A percentile compares a stretch with the other conserved stretches of the same genome.
Evolutionary conservation across 2,797 vertebrate genomes (phyloP).

Genomic region (Gephyroberyx darwinii): DNA sequence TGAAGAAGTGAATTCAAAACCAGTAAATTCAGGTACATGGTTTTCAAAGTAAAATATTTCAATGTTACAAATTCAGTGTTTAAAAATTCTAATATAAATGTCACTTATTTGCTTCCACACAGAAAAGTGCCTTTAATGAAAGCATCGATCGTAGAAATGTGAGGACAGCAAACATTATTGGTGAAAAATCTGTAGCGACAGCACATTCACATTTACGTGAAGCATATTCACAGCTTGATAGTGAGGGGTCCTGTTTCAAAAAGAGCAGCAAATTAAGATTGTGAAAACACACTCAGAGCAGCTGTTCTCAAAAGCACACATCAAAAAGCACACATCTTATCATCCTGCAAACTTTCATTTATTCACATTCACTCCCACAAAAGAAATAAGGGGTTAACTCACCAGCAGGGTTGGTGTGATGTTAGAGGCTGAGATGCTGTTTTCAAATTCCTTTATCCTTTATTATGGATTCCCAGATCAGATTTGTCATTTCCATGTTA

Average conservation of each 20-base stretch:
- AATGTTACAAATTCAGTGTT: too few species aligned
- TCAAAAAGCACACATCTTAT: constrained; percentile 27
- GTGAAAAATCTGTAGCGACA: constrained; percentile 6
- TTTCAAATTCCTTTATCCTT: neutral
- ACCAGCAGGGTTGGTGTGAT: neutral
- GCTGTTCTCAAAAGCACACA: constrained; percentile 26
- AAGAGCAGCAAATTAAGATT: constrained; percentile 46
- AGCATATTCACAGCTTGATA: constrained; percentile 13
- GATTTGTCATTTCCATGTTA: too few species aligned
- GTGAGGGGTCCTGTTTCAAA: constrained; percentile 47
- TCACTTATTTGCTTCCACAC: too few species aligned
- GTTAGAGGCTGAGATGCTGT: too few species aligned
- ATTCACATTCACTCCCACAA: constrained; percentile 10
- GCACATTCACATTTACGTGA: constrained; percentile 34
- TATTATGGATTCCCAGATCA: too few species aligned
- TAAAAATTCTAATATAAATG: too few species aligned
- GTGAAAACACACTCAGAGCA: constrained; percentile 19
- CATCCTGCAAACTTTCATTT: constrained; percentile 24
- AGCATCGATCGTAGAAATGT: constrained; percentile 1
- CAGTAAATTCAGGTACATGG: too few species aligned
- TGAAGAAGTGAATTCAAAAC: too few species aligned
- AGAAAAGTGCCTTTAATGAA: neutral
- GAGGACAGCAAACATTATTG: constrained; percentile 8
- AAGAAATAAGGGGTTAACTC: neutral
- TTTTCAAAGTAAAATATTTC: too few species aligned